Evolutionary conservation across 2,888 invertebrate species (phyloP).

Genomic region (Oligia fasciuncula): DNA sequence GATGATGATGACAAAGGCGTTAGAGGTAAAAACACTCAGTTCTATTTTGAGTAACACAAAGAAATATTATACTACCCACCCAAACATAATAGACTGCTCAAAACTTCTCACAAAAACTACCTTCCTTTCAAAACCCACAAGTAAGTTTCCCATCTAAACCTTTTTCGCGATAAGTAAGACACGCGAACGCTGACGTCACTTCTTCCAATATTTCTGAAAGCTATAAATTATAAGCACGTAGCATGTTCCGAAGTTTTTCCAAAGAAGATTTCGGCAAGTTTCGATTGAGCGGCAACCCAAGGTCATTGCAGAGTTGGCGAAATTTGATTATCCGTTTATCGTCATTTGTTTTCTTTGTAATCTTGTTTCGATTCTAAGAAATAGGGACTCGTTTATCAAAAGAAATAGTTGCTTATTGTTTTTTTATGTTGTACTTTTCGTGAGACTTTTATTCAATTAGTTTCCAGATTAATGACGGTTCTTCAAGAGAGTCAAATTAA

Average conservation of each 20-base stretch:
- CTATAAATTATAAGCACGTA: constrained; percentile 58
- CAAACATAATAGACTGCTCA: constrained; percentile 30
- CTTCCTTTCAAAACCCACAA: constrained; percentile 2
- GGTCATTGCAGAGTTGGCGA: constrained; percentile 40
- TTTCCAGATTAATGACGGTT: not conserved
- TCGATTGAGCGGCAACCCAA: constrained; percentile 34
- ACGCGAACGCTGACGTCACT: constrained; percentile 33
- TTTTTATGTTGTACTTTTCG: not conserved
- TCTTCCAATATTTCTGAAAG: constrained; percentile 34
- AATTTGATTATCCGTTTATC: constrained; percentile 45
- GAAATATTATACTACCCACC: not conserved
- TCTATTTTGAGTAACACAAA: not conserved
- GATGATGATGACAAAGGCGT: not conserved
- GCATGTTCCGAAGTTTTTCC: constrained; percentile 32
- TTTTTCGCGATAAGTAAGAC: constrained; percentile 48
- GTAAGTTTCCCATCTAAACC: constrained; percentile 32
- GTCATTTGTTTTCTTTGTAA: constrained; percentile 37
- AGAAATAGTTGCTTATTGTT: not conserved
- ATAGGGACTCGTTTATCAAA: not conserved
- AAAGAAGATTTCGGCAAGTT: constrained; percentile 46
- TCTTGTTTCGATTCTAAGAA: constrained; percentile 22
- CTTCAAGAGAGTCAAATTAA: not conserved
- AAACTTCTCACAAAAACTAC: constrained; percentile 25
- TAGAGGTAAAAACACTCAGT: not conserved
- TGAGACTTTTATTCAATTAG: not conserved